phyloP scores from a whole-genome alignment of 2,888 invertebrate species.

The Lymantria monacha region DNA sequence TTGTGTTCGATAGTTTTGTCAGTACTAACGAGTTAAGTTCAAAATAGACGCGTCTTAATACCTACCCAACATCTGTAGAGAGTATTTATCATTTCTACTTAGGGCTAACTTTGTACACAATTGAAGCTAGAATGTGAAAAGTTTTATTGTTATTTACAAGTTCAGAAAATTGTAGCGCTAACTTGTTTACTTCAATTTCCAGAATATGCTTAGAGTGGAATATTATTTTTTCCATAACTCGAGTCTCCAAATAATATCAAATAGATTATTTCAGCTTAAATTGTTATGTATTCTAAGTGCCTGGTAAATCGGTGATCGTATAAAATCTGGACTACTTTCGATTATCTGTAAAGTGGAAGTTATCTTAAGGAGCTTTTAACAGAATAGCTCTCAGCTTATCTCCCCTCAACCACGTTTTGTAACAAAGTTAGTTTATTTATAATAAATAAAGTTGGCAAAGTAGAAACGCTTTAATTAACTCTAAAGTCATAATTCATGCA shows the following conservation, averaged over 20 bases:
- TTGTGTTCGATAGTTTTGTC: conserved; percentile 24
- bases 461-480: conserved; percentile 46
- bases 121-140: conserved; percentile 21
- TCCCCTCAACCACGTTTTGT: too few species aligned
- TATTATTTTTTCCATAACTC: conserved; percentile 12
- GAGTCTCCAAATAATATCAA: too few species aligned
- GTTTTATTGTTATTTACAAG: conserved; percentile 12
- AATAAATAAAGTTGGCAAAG: conserved; percentile 29
- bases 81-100: conserved; percentile 17
- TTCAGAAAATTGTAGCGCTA: background rate
- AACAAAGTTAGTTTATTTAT: too few species aligned
- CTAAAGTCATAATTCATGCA: conserved; percentile 17
- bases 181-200: background rate
- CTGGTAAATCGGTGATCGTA: too few species aligned
- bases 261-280: too few species aligned
- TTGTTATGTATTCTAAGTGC: too few species aligned
- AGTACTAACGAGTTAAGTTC: conserved; percentile 48
- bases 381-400: too few species aligned
- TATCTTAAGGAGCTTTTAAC: too few species aligned
- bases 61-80: conserved; percentile 38
- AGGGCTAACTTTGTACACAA: conserved; percentile 22
- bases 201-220: background rate
- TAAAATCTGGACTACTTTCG: too few species aligned
- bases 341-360: too few species aligned
- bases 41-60: conserved; percentile 38